Evolutionary conservation across 2,797 vertebrate species (phyloP).

Genomic region (Cercopithecus petaurista): DNA sequence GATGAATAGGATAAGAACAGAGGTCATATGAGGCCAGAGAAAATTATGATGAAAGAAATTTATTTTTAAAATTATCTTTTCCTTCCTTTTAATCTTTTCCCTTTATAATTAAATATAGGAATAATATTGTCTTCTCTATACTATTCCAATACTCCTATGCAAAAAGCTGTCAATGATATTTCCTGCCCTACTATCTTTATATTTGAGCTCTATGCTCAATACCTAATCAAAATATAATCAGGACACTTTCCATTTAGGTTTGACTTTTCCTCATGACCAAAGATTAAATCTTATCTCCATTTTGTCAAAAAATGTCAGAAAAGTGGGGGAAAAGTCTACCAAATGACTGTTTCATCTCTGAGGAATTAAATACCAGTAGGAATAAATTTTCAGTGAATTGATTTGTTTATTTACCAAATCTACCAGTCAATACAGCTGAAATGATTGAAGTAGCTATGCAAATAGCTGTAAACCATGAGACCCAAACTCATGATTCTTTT

Average conservation of each 20-base stretch:
- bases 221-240: constrained; percentile 16
- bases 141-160: neutral
- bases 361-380: neutral
- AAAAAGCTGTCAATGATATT: neutral
- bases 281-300: neutral
- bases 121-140: neutral
- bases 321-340: neutral
- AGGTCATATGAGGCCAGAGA: neutral
- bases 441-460: constrained; percentile 17
- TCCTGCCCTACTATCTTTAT: neutral
- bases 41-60: neutral
- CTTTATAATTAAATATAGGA: neutral
- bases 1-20: neutral
- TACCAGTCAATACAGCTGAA: neutral
- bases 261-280: neutral
- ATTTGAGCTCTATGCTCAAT: neutral
- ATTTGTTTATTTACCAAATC: constrained; percentile 25
- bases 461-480: neutral
- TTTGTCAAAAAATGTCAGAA: constrained; percentile 26
- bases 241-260: neutral
- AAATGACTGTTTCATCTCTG: constrained; percentile 14
- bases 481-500: constrained; percentile 31
- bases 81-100: neutral
- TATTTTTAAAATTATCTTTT: neutral
- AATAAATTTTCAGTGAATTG: constrained; percentile 6